Percentiles rank a stretch among this genome's conserved stretches.
These are phyloP conservation scores for Serrognathus titanus DNA, from an alignment of 2,888 invertebrate genomes.

Conservation along the genomic window DNA sequence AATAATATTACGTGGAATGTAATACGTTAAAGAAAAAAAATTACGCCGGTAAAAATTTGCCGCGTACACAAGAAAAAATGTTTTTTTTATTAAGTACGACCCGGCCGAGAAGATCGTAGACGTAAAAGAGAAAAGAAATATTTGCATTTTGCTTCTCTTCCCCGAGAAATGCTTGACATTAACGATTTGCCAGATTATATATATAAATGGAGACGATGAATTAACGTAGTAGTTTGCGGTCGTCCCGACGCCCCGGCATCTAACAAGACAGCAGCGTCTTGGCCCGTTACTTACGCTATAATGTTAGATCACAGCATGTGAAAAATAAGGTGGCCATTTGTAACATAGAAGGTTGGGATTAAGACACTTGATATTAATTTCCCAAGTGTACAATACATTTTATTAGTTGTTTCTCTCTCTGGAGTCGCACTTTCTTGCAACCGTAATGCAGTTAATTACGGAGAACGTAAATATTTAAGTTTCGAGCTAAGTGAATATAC, in stretches of 20 bases:
- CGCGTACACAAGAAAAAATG: neutral
- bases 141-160: neutral
- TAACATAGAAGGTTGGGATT: constrained; percentile 48
- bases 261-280: constrained; percentile 38
- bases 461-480: constrained; percentile 45
- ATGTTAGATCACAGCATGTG: constrained; percentile 48
- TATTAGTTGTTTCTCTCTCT: constrained; percentile 50
- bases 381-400: constrained; percentile 51
- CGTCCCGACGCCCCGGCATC: constrained; percentile 29
- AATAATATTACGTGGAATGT: constrained; percentile 5
- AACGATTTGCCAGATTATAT: constrained; percentile 29
- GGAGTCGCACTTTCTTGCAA: constrained; percentile 43
- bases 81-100: neutral
- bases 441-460: constrained; percentile 46
- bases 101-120: too few species aligned
- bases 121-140: constrained; percentile 4
- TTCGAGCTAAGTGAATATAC: constrained; percentile 24
- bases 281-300: constrained; percentile 43
- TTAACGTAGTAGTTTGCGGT: constrained; percentile 34
- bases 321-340: constrained; percentile 49
- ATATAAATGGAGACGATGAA: constrained; percentile 39
- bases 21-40: neutral
- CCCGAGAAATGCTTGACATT: constrained; percentile 14
- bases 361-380: constrained; percentile 53
- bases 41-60: neutral